phyloP scores from a whole-genome alignment of 2,888 invertebrate genomes.

The Glaucopsyche alexis region DNA sequence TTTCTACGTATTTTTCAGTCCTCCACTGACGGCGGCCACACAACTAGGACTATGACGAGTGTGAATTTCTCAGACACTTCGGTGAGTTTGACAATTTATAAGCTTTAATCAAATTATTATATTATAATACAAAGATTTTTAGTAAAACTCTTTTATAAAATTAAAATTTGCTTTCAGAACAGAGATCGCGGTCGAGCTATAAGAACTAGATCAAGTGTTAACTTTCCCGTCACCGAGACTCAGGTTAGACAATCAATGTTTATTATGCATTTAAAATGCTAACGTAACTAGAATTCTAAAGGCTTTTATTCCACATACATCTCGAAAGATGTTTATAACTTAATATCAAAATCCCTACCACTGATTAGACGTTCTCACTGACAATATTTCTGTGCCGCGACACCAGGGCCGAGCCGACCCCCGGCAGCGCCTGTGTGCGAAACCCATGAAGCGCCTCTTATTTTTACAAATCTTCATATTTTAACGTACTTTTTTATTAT shows the following conservation, averaged over 20 bases:
- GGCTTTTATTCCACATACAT: no score
- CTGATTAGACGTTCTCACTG: no score
- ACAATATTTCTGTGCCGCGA: no score
- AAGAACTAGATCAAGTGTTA: constrained; percentile 37
- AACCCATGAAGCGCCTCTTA: no score
- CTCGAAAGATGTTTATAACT: no score
- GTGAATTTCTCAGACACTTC: constrained; percentile 5
- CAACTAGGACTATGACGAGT: constrained; percentile 13
- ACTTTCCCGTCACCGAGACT: constrained; percentile 56
- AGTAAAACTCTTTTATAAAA: neutral
- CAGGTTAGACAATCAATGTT: constrained; percentile 49
- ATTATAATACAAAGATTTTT: no score
- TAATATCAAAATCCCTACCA: no score
- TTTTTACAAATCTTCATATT: no score
- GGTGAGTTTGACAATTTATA: neutral
- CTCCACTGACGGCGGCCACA: constrained; percentile 51
- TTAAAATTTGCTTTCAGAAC: neutral
- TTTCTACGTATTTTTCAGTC: constrained; percentile 44
- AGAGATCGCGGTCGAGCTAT: neutral
- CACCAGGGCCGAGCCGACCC: no score
- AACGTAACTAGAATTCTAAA: neutral
- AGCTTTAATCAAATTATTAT: neutral
- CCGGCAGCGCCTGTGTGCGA: no score
- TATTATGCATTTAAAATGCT: neutral
- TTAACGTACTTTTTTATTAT: no score